These are phyloP conservation scores for Pygmarrhopalites habei DNA, from an alignment of 1,140 invertebrate genomes.

Conservation along the genomic window DNA sequence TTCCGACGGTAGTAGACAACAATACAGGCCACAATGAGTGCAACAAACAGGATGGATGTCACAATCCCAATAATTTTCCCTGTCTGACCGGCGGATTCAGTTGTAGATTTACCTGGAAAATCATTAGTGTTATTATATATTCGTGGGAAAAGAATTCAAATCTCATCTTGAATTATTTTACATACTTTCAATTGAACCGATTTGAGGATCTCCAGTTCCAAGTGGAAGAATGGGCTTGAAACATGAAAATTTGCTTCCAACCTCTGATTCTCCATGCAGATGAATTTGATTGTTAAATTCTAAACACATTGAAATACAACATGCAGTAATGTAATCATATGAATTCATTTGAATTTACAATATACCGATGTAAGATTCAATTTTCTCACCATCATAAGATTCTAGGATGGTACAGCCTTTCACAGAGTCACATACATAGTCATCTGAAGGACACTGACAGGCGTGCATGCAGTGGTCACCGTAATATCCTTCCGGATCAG, in stretches of 20 bases:
- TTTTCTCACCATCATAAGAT: constrained; percentile 19
- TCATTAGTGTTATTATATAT: too few relatives aligned
- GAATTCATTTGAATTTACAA: too few relatives aligned
- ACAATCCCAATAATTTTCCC: constrained; percentile 50
- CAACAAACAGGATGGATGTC: constrained; percentile 57
- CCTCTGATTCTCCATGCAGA: neutral
- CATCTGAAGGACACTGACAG: constrained; percentile 66
- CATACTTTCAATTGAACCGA: too few relatives aligned
- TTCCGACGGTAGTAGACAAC: constrained; percentile 69
- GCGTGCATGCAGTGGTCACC: constrained; percentile 77
- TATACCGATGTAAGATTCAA: too few relatives aligned
- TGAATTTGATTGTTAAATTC: constrained; percentile 12
- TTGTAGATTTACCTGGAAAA: too few relatives aligned
- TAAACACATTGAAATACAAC: neutral
- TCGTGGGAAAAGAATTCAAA: too few relatives aligned
- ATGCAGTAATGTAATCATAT: too few relatives aligned
- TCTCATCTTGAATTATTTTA: too few relatives aligned
- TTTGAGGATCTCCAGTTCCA: constrained; percentile 6
- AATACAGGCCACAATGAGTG: constrained; percentile 57
- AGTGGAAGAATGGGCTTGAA: neutral
- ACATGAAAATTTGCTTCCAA: neutral
- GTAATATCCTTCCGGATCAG: constrained; percentile 80
- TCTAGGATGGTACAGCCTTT: constrained; percentile 55
- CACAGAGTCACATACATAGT: constrained; percentile 72
- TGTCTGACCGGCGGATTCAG: constrained; percentile 27